A percentile compares a stretch with the other conserved stretches of the same genome.
Conservation (phyloP, 2,888 invertebrate species). For the Cyclophora punctaria region DNA sequence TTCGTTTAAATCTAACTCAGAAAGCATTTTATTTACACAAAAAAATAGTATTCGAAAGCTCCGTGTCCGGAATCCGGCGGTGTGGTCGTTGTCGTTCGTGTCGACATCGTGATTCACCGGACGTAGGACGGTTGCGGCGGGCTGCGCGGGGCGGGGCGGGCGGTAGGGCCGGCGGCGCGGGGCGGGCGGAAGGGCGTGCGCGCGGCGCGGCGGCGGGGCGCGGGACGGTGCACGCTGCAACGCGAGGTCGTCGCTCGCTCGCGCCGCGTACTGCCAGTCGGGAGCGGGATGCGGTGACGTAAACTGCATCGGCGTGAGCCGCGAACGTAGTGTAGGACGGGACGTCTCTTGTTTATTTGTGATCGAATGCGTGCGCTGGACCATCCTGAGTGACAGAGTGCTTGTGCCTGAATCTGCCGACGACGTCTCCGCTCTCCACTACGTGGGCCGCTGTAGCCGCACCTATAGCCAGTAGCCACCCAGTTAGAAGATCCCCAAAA, state of each 20-base stretch:
- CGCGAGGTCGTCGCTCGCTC: slow-evolving; percentile 72
- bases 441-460: slow-evolving; percentile 55
- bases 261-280: slow-evolving; percentile 60
- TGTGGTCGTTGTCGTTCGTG: slow-evolving; percentile 27
- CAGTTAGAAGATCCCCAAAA: slow-evolving; percentile 62
- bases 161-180: slow-evolving; percentile 34
- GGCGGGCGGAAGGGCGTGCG: slow-evolving; percentile 30
- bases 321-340: slow-evolving; percentile 72
- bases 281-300: slow-evolving; percentile 76
- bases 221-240: slow-evolving; percentile 68
- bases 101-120: slow-evolving; percentile 57
- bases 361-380: slow-evolving; percentile 49
- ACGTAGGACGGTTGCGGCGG: slow-evolving; percentile 50
- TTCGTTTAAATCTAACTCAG: background rate
- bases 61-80: slow-evolving; percentile 14
- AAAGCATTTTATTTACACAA: slow-evolving; percentile 1
- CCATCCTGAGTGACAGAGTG: slow-evolving; percentile 53
- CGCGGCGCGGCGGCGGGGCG: slow-evolving; percentile 42
- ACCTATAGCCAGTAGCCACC: slow-evolving; percentile 32
- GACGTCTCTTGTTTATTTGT: slow-evolving; percentile 58
- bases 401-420: slow-evolving; percentile 45
- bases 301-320: slow-evolving; percentile 72
- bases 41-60: slow-evolving; percentile 3
- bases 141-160: slow-evolving; percentile 18
- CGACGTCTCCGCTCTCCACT: slow-evolving; percentile 67